Base-by-base conservation (phyloP, 2,888 invertebrate species). In the Meiosimyza platycephala region DNA sequence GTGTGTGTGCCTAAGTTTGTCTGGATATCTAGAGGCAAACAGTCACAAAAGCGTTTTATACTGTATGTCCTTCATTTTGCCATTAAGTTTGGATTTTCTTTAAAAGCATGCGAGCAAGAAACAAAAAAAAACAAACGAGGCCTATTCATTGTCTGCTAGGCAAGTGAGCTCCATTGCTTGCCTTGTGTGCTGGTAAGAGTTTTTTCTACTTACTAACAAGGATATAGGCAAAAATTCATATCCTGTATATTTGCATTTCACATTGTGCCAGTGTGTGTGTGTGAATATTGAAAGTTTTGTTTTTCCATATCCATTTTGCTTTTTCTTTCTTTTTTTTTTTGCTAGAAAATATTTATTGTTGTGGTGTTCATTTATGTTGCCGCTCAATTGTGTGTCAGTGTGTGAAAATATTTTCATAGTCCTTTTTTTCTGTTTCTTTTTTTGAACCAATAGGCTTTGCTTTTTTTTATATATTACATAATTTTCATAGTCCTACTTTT, bases 21-120 rank as follows among this genome's bases (percentile, higher is more conserved):
- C 28, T 28, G 9, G 9, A 40, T 40, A 40, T 40, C 9, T 40
- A 40, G 9, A 9, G 9, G 40, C 40, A 40, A 40, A 2, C 40
- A 40, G 9, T 9, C 40, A 40, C 40, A 40, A 40, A 40, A 40
- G 9, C 40, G 9, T 9, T 40, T 40, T 9, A 40, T 40, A 40
- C 13, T 33, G 60, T 13, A 60, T 60, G 60, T 60, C 60, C 60
- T 60, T 62, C 60, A 33, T 62, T n/a, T 62, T n/a, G 33, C 40
- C n/a, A 62, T 62, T 62, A 62, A 62, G 33, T 62, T 33, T 15
- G 60, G 40, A 40, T 62, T 62, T 62, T 62, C 57, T 18, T 57
- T 9, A 18, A 57, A 28, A 57, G 57, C 57, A 22, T 57, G 11
- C 22, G 28, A 57, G 11, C 6, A 6, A 22, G 9, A 6, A 40